Evolutionary conservation across 2,113 vertebrate species (phyloP).

Genomic region (Girardinichthys multiradiatus): DNA sequence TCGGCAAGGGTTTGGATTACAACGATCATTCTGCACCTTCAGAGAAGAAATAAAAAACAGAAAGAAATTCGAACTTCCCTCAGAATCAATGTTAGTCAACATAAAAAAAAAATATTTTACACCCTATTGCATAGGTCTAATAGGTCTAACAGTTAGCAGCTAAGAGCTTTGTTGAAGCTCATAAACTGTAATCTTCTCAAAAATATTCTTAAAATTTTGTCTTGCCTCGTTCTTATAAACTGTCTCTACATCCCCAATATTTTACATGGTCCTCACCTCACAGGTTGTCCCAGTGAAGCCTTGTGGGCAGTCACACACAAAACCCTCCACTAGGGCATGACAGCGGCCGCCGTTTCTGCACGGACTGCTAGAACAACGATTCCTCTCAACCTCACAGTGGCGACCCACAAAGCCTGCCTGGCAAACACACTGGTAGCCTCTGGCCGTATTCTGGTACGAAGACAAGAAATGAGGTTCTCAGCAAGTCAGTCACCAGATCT

Average conservation of each 20-base stretch:
- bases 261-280: slow-evolving; percentile 81
- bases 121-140: too few species aligned
- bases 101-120: not conserved
- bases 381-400: slow-evolving; percentile 86
- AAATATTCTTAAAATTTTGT: too few species aligned
- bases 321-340: slow-evolving; percentile 80
- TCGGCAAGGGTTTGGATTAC: slow-evolving; percentile 89
- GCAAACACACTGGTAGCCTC: slow-evolving; percentile 87
- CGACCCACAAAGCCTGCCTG: slow-evolving; percentile 85
- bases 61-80: not conserved
- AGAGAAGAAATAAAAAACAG: not conserved
- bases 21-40: slow-evolving; percentile 86
- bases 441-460: slow-evolving; percentile 77
- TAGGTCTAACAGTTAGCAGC: too few species aligned
- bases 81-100: not conserved
- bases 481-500: not conserved
- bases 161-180: too few species aligned
- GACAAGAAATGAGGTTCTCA: not conserved
- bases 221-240: too few species aligned
- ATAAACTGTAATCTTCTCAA: too few species aligned
- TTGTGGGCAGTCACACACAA: slow-evolving; percentile 86
- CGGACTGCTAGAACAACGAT: slow-evolving; percentile 84
- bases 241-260: too few species aligned
- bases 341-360: slow-evolving; percentile 87
- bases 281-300: slow-evolving; percentile 87